A percentile compares a stretch with the other conserved stretches of the same genome.
These are phyloP conservation scores for Fundulus diaphanus DNA, from an alignment of 2,797 vertebrate genomes.

Conservation along the genomic window DNA sequence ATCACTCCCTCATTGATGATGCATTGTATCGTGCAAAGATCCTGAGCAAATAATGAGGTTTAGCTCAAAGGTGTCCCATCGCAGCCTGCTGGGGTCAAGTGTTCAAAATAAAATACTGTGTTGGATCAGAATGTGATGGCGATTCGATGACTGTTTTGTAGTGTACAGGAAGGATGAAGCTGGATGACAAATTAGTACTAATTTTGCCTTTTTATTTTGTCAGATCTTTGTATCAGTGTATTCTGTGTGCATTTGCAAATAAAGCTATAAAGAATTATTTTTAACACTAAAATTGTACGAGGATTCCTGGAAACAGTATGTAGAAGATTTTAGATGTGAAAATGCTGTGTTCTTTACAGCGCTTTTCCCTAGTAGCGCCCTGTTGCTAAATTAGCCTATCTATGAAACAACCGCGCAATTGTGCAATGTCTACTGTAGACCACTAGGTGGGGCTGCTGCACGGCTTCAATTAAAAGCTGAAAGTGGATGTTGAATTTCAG, in stretches of 20 bases:
- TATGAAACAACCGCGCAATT: not conserved
- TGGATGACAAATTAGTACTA: conserved; percentile 16
- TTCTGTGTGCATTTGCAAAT: conserved; percentile 63
- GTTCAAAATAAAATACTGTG: conserved; percentile 22
- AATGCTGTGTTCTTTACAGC: not conserved
- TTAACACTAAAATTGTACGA: not conserved
- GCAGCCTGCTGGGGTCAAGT: conserved; percentile 3
- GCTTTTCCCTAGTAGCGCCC: not conserved
- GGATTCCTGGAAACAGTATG: not conserved
- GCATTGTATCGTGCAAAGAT: conserved; percentile 27
- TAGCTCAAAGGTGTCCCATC: conserved; percentile 28
- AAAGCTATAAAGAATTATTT: conserved; percentile 42
- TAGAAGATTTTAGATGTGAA: not conserved
- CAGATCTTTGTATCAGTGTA: conserved; percentile 22
- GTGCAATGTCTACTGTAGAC: not conserved
- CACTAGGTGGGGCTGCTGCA: conserved; percentile 44
- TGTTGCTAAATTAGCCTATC: not conserved
- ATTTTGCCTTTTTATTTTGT: conserved; percentile 60
- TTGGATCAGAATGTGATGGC: conserved; percentile 22
- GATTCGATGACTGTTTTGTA: conserved; percentile 13
- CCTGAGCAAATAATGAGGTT: conserved; percentile 21
- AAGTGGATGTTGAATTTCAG: not conserved
- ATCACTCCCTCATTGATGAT: conserved; percentile 26
- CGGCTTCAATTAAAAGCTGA: not conserved
- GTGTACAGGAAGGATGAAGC: conserved; percentile 9